A percentile compares a stretch with the other conserved stretches of the same genome.
These are phyloP conservation scores for Donacobius atricapilla DNA, from an alignment of 2,113 vertebrate species.

Conservation along the genomic window DNA sequence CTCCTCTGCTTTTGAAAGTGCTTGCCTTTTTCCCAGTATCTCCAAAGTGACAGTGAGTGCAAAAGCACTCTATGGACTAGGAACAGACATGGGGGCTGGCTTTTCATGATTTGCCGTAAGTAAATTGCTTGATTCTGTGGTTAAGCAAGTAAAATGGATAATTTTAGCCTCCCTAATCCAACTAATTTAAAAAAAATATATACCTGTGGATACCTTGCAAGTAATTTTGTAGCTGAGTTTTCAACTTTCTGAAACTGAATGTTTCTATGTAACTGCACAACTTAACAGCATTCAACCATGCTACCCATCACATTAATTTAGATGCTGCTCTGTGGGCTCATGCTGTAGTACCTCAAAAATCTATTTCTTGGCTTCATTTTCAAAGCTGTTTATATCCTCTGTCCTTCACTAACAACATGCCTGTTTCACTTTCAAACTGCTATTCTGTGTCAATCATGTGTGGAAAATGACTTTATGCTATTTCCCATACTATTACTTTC, in stretches of 20 bases:
- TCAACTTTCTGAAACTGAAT: not conserved
- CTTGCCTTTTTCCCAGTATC: not conserved
- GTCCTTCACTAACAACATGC: not conserved
- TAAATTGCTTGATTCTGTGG: not conserved
- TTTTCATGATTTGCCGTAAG: not conserved
- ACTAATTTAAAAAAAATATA: not conserved
- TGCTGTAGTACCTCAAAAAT: not conserved
- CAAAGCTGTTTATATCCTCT: not conserved
- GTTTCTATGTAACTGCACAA: not conserved
- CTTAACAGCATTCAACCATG: not conserved
- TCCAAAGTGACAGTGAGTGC: not conserved
- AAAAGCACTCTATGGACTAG: not conserved
- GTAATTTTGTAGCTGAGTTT: not conserved
- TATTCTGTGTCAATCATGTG: not conserved
- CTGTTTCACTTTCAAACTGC: not conserved
- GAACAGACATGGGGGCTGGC: not conserved
- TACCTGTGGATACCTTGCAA: not conserved
- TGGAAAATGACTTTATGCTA: not conserved
- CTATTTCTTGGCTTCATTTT: not conserved
- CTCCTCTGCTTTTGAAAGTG: not conserved
- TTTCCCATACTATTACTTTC: not conserved
- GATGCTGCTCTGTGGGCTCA: not conserved
- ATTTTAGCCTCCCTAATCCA: not conserved
- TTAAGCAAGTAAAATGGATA: not conserved
- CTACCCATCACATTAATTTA: not conserved